Base-by-base conservation (phyloP, 2,113 vertebrate species). In the Vulpes lagopus region DNA sequence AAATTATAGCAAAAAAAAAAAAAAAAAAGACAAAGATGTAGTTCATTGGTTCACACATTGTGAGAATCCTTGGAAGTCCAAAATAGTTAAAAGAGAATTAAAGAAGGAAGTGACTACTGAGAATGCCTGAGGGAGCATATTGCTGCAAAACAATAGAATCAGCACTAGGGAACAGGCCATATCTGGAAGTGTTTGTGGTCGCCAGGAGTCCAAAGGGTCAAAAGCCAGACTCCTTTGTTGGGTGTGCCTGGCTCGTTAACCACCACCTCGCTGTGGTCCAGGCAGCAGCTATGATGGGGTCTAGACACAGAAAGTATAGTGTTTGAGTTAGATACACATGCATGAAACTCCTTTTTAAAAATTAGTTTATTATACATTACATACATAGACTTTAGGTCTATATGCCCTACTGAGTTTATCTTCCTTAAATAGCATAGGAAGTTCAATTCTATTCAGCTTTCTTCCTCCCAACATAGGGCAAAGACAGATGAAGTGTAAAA, bases 181-280 rank as follows among this genome's bases (percentile, higher is more conserved):
- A 14, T 0, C 30, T 25, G 27, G 8, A 76, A 57, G 9, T 30
- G 7, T 51, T 83, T 43, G 8, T 49, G 20, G 32, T 69, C 20
- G 0, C 32, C 35, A 55, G 57, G 2, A 64, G 7, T 35, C 87
- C 43, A 78, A 32, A 73, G 23, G 85, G 23, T 89, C 79, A 51
- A 6, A 38, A 38, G 12, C 5, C 15, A 76, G 22, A 59, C 49
- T 38, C 2, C 10, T 55, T 4, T 10, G 15, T 22, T 20, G 17
- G 53, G 35, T 19, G 22, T 0, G 11, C 4, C 27, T 59, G 89
- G 25, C 19, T 16, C 6, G 11, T 43, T 15, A 64, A n/a, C n/a
- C 60, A 4, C 89, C 14, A 38, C 19, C 5, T 65, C 59, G 2
- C 14, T 5, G 0, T 11, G 3, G 12, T 64, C 25, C 12, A 59